phyloP scores from a whole-genome alignment of 2,113 vertebrate species.

The Diadophis punctatus region DNA sequence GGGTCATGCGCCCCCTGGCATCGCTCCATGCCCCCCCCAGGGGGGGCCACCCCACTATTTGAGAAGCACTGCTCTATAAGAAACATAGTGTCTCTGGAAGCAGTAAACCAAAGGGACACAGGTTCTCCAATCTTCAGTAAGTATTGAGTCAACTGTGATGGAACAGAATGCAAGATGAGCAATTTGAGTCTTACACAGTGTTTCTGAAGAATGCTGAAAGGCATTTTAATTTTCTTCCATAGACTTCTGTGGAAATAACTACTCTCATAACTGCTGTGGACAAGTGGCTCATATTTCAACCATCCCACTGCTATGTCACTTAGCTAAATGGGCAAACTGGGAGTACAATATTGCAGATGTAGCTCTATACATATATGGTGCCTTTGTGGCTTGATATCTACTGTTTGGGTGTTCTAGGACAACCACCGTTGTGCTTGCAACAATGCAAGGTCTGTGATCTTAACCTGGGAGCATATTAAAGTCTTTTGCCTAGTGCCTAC shows the following conservation, averaged over 20 bases:
- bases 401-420: background rate
- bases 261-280: background rate
- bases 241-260: background rate
- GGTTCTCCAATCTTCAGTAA: background rate
- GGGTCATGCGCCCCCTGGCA: too few species aligned
- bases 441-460: background rate
- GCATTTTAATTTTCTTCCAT: background rate
- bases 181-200: background rate
- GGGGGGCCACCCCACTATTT: too few species aligned
- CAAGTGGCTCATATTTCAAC: background rate
- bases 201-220: background rate
- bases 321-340: accelerated
- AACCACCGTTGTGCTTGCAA: background rate
- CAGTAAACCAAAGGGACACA: background rate
- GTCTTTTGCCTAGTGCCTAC: background rate
- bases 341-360: background rate
- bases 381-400: too few species aligned
- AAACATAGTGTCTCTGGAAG: background rate
- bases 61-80: too few species aligned
- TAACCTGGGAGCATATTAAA: background rate
- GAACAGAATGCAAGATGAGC: background rate
- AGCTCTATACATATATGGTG: background rate
- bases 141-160: too few species aligned
- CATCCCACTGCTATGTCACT: too few species aligned
- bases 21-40: too few species aligned